A percentile compares a stretch with the other conserved stretches of the same genome.
phyloP scores from a whole-genome alignment of 2,797 vertebrate genomes.

The Pseudochirops cupreus region DNA sequence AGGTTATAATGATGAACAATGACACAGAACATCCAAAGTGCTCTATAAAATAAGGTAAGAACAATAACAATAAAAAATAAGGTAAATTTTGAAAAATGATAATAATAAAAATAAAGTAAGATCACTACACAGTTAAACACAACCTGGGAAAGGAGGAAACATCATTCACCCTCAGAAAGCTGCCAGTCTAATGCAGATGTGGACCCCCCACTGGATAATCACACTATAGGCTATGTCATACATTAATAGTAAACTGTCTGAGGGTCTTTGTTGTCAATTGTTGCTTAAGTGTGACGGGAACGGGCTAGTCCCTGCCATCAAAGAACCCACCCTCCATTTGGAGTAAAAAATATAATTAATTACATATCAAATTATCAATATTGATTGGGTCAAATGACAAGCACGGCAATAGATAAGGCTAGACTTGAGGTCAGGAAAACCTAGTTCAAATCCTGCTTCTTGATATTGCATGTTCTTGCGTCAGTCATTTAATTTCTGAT shows the following conservation, averaged over 20 bases:
- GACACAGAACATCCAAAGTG: neutral
- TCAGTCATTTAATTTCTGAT: neutral
- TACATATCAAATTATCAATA: conserved; percentile 38
- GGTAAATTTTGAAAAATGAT: conserved; percentile 6
- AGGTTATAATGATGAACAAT: neutral
- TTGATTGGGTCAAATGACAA: conserved; percentile 37
- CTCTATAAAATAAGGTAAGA: conserved; percentile 6
- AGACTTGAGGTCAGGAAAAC: neutral
- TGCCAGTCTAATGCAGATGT: neutral
- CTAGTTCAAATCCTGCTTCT: neutral
- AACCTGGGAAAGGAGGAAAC: neutral
- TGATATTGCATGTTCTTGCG: neutral
- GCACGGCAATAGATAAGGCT: neutral
- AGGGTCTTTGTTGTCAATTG: conserved; percentile 14
- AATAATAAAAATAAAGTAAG: conserved; percentile 30
- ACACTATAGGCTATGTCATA: too few species aligned
- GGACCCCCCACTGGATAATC: neutral
- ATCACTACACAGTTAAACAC: neutral
- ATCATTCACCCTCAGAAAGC: conserved; percentile 33
- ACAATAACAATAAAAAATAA: conserved; percentile 31
- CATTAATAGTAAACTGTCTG: conserved; percentile 43
- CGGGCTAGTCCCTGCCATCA: neutral
- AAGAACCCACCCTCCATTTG: conserved; percentile 14
- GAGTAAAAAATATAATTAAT: conserved; percentile 28
- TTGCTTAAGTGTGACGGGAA: conserved; percentile 20